Base-by-base conservation (phyloP, 2,113 vertebrate genomes). In the Sterna hirundo region DNA sequence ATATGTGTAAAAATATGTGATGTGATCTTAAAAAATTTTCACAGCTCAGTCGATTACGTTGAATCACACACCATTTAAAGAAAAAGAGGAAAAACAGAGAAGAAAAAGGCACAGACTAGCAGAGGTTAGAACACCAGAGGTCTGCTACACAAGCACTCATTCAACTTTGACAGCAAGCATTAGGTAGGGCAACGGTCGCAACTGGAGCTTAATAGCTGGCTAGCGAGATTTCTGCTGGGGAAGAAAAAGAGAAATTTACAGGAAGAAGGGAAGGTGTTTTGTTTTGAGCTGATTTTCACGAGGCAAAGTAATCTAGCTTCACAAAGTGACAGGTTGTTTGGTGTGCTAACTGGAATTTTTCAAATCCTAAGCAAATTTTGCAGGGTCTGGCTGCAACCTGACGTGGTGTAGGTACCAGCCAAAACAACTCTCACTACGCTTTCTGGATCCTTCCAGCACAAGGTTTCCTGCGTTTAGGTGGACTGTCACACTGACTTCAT, bases 11-110 rank as follows among this genome's bases (percentile, higher is more conserved):
- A 86, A 65, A 36, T 18, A 38, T 3, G 3, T 18, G 32, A 30
- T 11, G 3, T 32, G 15, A 26, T 15, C 5, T 29, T 12, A 11
- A 54, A 54, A 18, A 3, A 4, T n/a, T n/a, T 79, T 69, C 26
- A 6, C 14, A 44, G 51, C n/a, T 70, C 23, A 34, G 14, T n/a
- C 13, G 11, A 0, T 22, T 17, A 0, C 13, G 6, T 4, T 14
- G 57, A 40, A 34, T 68, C 52, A 38, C 15, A 38, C 0, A 11
- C 19, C 26, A 21, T n/a, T 79, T 66, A 57, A 61, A 51, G 20
- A 25, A 47, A 61, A 70, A 52, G 14, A 20, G 34, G 36, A 66
- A 96, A 66, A 49, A 15, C 19, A 40, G 38, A 52, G n/a, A 5
- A 71, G 54, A 22, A 36, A 68, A 69, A 68, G 23, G 1, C 54